These are phyloP conservation scores for Patiria miniata DNA, from an alignment of 35 echinoderm and acorn worm species.

Conservation along the genomic window DNA sequence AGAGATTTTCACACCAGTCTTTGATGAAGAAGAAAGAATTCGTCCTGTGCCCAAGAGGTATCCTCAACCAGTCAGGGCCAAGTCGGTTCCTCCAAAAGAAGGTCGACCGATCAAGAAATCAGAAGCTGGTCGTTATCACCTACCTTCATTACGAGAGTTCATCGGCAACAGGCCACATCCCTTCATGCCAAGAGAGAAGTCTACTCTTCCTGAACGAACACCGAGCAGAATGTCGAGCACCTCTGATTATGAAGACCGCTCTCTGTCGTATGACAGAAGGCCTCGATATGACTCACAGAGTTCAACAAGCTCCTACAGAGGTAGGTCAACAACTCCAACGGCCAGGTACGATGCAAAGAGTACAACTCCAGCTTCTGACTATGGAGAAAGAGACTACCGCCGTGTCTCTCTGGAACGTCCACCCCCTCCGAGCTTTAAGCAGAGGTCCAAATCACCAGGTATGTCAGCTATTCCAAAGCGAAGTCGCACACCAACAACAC, in stretches of 20 bases:
- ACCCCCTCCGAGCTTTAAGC: not conserved
- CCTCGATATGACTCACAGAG: slow-evolving; percentile 17
- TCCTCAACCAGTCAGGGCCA: not conserved
- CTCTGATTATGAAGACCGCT: not conserved
- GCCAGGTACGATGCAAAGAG: not conserved
- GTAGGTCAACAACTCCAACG: slow-evolving; percentile 8
- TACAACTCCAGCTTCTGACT: not conserved
- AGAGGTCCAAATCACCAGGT: slow-evolving; percentile 10
- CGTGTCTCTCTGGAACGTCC: slow-evolving; percentile 35
- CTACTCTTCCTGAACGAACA: not conserved
- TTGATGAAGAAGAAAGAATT: slow-evolving; percentile 1
- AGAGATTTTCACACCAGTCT: slow-evolving; percentile 10
- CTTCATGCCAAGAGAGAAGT: not conserved
- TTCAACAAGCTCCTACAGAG: slow-evolving; percentile 18
- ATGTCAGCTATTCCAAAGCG: not conserved
- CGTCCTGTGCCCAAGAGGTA: not conserved
- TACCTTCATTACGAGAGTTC: not conserved
- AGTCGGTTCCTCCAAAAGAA: slow-evolving; percentile 7
- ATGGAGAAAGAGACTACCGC: slow-evolving; percentile 30
- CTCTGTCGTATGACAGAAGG: not conserved
- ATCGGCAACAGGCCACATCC: not conserved
- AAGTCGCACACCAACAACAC: not conserved
- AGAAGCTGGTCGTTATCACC: not conserved
- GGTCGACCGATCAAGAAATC: not conserved
- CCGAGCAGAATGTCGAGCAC: not conserved